Conservation (phyloP, 2,888 invertebrate genomes). For the Leucophenga maculata region DNA sequence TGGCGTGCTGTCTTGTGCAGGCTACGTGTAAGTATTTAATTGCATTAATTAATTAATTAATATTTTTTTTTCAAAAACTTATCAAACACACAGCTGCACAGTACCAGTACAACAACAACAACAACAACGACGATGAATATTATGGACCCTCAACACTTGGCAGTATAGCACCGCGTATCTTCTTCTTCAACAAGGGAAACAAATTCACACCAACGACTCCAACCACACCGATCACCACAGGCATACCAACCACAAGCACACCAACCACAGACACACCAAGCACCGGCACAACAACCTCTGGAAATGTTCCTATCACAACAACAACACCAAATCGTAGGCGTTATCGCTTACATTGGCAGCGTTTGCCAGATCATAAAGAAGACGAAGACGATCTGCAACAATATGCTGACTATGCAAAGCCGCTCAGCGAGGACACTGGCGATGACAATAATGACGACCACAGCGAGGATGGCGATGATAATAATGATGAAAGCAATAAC, state of each 20-base stretch:
- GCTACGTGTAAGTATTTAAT: too few relatives aligned
- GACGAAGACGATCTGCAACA: neutral
- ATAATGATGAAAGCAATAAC: neutral
- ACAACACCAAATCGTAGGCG: conserved; percentile 21
- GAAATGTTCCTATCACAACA: conserved; percentile 34
- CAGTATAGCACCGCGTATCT: too few relatives aligned
- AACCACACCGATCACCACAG: neutral
- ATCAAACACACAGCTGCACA: too few relatives aligned
- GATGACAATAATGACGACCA: neutral
- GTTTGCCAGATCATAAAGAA: too few relatives aligned
- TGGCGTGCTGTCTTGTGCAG: too few relatives aligned
- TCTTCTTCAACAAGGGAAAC: neutral
- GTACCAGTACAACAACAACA: too few relatives aligned
- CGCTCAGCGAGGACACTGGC: neutral
- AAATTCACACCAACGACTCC: neutral
- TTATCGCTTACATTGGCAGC: conserved; percentile 31
- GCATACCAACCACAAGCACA: too few relatives aligned
- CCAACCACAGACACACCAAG: neutral
- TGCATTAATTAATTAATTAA: too few relatives aligned
- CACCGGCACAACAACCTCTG: conserved; percentile 17
- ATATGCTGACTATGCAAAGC: neutral
- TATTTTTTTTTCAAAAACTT: too few relatives aligned
- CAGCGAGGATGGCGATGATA: neutral
- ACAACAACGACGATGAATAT: too few relatives aligned
- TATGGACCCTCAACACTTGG: too few relatives aligned